A percentile compares a stretch with the other conserved stretches of the same genome.
phyloP scores from a whole-genome alignment of 2,797 vertebrate genomes.

The Forpus xanthops region DNA sequence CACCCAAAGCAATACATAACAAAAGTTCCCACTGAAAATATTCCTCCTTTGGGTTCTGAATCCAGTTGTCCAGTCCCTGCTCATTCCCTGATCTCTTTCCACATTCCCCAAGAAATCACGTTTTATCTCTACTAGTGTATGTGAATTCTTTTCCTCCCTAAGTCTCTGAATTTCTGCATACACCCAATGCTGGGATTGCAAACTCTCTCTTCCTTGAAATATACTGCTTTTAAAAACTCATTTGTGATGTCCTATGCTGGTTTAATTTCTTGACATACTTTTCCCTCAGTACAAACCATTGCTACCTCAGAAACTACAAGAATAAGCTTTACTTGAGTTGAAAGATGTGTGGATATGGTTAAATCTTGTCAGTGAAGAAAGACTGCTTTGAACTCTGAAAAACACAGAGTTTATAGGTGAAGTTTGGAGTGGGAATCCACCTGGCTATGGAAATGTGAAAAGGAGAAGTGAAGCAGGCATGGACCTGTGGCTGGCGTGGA shows the following conservation, averaged over 20 bases:
- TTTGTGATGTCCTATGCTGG: neutral
- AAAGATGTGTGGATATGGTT: neutral
- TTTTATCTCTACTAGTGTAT: neutral
- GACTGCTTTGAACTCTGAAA: neutral
- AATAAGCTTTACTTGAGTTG: neutral
- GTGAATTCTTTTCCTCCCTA: neutral
- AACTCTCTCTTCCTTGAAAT: neutral
- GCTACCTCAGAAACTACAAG: neutral
- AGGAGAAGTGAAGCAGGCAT: neutral
- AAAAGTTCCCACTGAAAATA: neutral
- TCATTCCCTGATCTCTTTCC: neutral
- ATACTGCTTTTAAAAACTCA: neutral
- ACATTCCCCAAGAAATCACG: neutral
- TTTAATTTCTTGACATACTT: neutral
- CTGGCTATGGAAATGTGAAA: neutral
- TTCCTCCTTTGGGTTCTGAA: neutral
- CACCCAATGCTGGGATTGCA: fast-evolving
- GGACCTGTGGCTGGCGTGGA: neutral
- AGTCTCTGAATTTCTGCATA: neutral
- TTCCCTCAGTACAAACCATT: neutral
- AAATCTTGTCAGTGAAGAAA: neutral
- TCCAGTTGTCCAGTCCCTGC: neutral
- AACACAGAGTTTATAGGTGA: neutral
- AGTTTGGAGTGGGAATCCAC: neutral
- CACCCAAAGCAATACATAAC: neutral